A percentile compares a stretch with the other conserved stretches of the same genome.
phyloP scores from a whole-genome alignment of 2,113 vertebrate species.

The Pipra filicauda region DNA sequence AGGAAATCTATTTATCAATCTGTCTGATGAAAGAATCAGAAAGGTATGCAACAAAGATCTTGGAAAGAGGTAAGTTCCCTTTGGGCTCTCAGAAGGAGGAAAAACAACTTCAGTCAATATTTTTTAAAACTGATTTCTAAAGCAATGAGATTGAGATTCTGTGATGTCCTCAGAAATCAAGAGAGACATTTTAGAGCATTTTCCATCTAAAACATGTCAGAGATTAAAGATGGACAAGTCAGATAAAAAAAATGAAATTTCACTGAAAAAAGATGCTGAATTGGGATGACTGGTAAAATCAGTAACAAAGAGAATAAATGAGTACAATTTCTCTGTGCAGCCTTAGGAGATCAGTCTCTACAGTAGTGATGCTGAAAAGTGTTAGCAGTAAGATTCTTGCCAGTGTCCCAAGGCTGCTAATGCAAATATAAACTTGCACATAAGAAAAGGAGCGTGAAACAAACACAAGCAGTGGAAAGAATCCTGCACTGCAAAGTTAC shows the following conservation, averaged over 20 bases:
- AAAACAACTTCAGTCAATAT: neutral
- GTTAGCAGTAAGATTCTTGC: neutral
- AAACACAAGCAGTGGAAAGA: neutral
- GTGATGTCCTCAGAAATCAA: neutral
- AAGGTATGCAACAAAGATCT: neutral
- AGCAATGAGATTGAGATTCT: neutral
- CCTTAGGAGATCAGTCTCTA: neutral
- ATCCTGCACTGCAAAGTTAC: neutral
- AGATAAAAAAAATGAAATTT: neutral
- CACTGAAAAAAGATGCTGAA: neutral
- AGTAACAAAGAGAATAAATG: neutral
- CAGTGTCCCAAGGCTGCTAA: neutral
- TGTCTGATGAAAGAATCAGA: neutral
- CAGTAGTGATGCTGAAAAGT: neutral
- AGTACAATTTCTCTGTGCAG: neutral
- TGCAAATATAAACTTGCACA: neutral
- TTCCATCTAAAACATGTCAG: neutral
- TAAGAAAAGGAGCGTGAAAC: neutral
- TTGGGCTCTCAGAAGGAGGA: neutral
- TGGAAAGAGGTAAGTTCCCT: neutral
- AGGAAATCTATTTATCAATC: neutral
- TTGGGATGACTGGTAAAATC: neutral
- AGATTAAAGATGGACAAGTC: neutral
- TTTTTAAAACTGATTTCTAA: neutral
- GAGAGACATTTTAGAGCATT: neutral